Evolutionary conservation across 2,888 invertebrate species (phyloP).

Genomic region (Meloe dianella): DNA sequence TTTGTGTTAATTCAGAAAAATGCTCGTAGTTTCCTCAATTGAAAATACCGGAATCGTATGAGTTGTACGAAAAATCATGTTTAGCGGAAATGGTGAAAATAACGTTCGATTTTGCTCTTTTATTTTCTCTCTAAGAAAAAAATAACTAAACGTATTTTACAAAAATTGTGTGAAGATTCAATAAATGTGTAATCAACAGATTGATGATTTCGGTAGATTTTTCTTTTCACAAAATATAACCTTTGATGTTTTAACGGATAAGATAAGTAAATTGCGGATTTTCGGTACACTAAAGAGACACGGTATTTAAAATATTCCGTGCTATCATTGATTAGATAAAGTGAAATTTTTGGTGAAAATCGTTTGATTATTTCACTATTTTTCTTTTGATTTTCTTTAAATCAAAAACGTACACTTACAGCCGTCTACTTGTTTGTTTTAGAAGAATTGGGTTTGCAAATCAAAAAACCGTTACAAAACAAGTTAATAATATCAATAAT

Average conservation of each 20-base stretch:
- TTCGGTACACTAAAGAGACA: background rate
- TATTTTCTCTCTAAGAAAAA: too few species aligned
- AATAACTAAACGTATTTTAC: too few species aligned
- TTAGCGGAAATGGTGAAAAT: background rate
- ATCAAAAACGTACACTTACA: too few species aligned
- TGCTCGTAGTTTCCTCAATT: slow-evolving; percentile 9
- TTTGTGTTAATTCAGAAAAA: background rate
- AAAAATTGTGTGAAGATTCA: too few species aligned
- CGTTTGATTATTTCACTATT: background rate
- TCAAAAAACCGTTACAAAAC: too few species aligned
- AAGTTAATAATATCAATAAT: too few species aligned
- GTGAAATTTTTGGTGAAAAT: background rate
- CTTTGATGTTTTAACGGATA: background rate
- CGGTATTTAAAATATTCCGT: background rate
- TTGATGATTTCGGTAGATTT: background rate
- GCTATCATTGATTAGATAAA: background rate
- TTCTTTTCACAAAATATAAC: background rate
- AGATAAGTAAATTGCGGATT: background rate
- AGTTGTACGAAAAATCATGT: background rate
- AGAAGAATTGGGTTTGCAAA: too few species aligned
- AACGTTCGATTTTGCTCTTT: background rate
- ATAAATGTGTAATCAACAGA: too few species aligned
- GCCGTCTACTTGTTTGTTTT: background rate
- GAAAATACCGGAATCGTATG: slow-evolving; percentile 25
- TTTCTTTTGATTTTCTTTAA: background rate